Percentiles rank a stretch among this genome's conserved stretches.
Conservation (phyloP, 64 coral and sea anemone genomes). For the Pachyseris speciosa region DNA sequence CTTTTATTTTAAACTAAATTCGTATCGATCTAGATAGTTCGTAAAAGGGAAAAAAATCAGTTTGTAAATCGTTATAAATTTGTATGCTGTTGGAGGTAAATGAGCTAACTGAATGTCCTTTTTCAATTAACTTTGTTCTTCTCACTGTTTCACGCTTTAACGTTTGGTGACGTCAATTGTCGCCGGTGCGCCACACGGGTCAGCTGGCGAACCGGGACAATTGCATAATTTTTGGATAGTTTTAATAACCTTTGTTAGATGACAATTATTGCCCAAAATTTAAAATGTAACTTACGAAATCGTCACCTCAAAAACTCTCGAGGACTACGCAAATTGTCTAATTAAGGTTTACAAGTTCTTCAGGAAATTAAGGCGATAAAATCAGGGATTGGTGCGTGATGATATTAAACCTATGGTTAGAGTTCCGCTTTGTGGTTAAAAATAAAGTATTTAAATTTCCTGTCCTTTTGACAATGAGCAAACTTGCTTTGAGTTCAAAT, state of each 20-base stretch:
- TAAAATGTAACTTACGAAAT: not conserved
- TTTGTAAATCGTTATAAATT: too few species aligned
- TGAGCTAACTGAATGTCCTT: too few species aligned
- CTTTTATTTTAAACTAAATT: too few species aligned
- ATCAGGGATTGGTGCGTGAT: not conserved
- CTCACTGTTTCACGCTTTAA: too few species aligned
- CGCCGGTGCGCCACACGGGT: not conserved
- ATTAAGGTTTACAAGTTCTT: not conserved
- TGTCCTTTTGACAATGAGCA: not conserved
- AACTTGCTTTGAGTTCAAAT: not conserved
- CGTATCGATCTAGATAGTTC: too few species aligned
- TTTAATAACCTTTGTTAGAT: not conserved
- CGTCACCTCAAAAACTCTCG: not conserved
- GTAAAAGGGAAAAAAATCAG: too few species aligned
- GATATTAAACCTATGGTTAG: not conserved
- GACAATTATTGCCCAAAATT: not conserved
- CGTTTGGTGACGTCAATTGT: not conserved
- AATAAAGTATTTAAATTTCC: slow-evolving; percentile 1
- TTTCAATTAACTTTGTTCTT: too few species aligned
- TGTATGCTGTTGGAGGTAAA: too few species aligned
- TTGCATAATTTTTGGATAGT: not conserved
- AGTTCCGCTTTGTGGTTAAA: slow-evolving; percentile 3
- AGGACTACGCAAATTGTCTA: not conserved
- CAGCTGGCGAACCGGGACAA: not conserved
- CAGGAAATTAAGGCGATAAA: not conserved